phyloP scores from a whole-genome alignment of 2,797 vertebrate genomes.

The Crax fasciolata region DNA sequence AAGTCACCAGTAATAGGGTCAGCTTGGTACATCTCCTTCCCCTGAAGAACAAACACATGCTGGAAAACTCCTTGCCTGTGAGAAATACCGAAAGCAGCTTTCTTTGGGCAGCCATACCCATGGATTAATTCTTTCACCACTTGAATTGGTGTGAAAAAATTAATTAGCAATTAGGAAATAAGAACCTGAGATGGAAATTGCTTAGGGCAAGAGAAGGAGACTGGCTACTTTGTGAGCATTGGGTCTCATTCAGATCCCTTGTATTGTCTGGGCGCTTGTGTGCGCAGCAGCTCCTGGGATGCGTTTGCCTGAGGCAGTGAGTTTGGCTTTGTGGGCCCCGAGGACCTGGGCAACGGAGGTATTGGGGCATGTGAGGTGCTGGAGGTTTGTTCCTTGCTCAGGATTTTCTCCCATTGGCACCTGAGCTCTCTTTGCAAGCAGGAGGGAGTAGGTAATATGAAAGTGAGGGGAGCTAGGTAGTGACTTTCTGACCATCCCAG shows the following conservation, averaged over 20 bases:
- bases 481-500: neutral
- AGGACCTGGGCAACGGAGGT: neutral
- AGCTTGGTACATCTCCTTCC: neutral
- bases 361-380: neutral
- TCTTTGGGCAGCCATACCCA: neutral
- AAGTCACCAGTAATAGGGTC: neutral
- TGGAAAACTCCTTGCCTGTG: neutral
- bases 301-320: neutral
- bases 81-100: neutral
- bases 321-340: no score
- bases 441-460: neutral
- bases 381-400: neutral
- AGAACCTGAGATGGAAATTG: neutral
- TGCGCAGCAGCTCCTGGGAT: neutral
- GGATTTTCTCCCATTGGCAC: neutral
- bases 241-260: fast-evolving
- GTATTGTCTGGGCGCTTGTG: fast-evolving
- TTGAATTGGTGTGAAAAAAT: neutral
- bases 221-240: neutral
- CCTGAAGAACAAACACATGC: neutral
- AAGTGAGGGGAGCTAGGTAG: no score
- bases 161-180: neutral
- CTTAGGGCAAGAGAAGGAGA: neutral
- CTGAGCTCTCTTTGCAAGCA: neutral
- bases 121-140: neutral